phyloP scores from a whole-genome alignment of 92 coral and sea anemone genomes.

The Muricea muricata region DNA sequence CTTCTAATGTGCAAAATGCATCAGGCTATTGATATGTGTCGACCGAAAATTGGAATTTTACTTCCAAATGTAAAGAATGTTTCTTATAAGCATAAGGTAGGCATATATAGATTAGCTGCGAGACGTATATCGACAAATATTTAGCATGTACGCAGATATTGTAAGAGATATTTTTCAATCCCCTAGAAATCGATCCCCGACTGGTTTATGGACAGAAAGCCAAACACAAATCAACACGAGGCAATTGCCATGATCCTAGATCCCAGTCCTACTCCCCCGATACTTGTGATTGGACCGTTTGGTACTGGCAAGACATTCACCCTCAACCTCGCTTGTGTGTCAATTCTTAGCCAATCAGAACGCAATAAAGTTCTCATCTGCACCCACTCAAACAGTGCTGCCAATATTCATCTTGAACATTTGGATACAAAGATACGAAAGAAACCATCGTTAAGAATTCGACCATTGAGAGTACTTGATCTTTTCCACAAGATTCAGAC shows the following conservation, averaged over 20 bases:
- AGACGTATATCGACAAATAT: too few relatives aligned
- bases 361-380: conserved; percentile 82
- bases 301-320: conserved; percentile 99
- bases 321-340: conserved; percentile 73
- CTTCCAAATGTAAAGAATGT: conserved; percentile 40
- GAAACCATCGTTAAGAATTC: not conserved
- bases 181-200: conserved; percentile 20
- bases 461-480: conserved; percentile 72
- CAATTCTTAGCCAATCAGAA: conserved; percentile 61
- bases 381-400: conserved; percentile 94
- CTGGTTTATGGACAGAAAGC: conserved; percentile 51
- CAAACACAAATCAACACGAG: conserved; percentile 47
- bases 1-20: conserved; percentile 86
- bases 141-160: too few relatives aligned
- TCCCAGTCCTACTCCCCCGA: conserved; percentile 68
- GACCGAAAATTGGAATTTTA: conserved; percentile 38
- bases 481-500: conserved; percentile 46
- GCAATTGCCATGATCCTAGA: conserved; percentile 53
- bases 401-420: conserved; percentile 84
- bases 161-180: not conserved
- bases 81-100: conserved; percentile 29
- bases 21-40: conserved; percentile 76
- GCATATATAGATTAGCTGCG: too few relatives aligned
- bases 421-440: conserved; percentile 62
- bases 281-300: conserved; percentile 94